Percentiles rank a stretch among this genome's conserved stretches.
phyloP scores from a whole-genome alignment of 2,888 invertebrate genomes.

The Temnothorax rugatulus region DNA sequence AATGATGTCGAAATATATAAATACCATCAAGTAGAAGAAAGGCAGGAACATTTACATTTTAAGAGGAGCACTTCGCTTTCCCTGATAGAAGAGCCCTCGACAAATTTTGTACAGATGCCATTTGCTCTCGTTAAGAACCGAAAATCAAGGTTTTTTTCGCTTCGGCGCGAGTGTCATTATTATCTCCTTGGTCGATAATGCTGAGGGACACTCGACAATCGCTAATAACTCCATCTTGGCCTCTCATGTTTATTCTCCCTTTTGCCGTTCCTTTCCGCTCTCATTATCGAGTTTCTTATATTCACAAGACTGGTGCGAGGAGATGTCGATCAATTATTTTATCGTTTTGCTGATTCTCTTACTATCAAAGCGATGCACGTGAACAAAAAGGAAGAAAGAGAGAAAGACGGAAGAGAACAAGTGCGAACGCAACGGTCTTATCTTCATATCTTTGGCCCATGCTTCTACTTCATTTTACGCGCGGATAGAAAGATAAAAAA shows the following conservation, averaged over 20 bases:
- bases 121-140: constrained; percentile 47
- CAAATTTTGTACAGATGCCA: constrained; percentile 63
- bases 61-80: constrained; percentile 30
- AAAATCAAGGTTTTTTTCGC: constrained; percentile 53
- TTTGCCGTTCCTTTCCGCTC: constrained; percentile 41
- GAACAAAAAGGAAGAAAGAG: not conserved
- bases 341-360: constrained; percentile 61
- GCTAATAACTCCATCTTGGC: constrained; percentile 66
- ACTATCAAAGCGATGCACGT: not conserved
- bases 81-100: constrained; percentile 56
- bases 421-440: constrained; percentile 45
- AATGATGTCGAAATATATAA: not conserved
- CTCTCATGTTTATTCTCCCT: constrained; percentile 45
- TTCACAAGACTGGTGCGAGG: constrained; percentile 57
- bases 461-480: constrained; percentile 58
- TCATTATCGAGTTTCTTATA: constrained; percentile 65
- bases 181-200: constrained; percentile 53
- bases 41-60: constrained; percentile 14
- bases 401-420: not conserved
- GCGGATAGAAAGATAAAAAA: constrained; percentile 66
- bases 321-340: constrained; percentile 51
- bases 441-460: constrained; percentile 62
- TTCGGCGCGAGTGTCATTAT: constrained; percentile 38
- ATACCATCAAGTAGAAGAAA: not conserved
- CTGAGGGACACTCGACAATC: constrained; percentile 63